phyloP scores from a whole-genome alignment of 2,797 vertebrate genomes.

The Apogon talboti region DNA sequence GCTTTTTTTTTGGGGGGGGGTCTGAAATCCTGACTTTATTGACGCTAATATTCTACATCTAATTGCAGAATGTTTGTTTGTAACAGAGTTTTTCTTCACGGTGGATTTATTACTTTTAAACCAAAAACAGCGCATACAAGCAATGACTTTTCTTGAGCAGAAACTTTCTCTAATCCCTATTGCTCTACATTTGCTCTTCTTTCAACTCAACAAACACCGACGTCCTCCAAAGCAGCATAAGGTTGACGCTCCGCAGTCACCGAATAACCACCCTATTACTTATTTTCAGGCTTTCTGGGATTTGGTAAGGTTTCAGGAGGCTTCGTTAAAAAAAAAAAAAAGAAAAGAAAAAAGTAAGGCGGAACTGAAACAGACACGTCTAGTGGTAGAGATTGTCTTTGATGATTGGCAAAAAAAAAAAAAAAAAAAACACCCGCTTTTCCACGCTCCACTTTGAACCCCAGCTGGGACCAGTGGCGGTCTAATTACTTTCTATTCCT shows the following conservation, averaged over 20 bases:
- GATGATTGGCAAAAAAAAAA: slow-evolving; percentile 58
- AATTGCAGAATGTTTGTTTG: no score
- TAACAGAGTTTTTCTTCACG: no score
- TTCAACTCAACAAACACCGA: slow-evolving; percentile 14
- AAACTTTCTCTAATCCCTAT: slow-evolving; percentile 9
- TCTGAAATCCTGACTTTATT: no score
- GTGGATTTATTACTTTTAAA: no score
- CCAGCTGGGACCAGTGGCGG: slow-evolving; percentile 68
- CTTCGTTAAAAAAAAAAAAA: slow-evolving; percentile 55
- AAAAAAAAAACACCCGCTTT: slow-evolving; percentile 51
- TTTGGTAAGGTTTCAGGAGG: slow-evolving; percentile 35
- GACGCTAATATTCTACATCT: no score
- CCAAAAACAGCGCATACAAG: no score
- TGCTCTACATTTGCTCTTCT: slow-evolving; percentile 4
- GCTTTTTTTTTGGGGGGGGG: no score
- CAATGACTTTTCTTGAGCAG: not conserved
- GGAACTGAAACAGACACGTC: slow-evolving; percentile 46
- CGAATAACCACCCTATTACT: not conserved
- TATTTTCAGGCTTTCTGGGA: slow-evolving; percentile 26
- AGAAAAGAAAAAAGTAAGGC: slow-evolving; percentile 8
- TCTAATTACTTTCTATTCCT: slow-evolving; percentile 87
- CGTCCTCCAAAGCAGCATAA: not conserved
- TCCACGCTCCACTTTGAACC: slow-evolving; percentile 79
- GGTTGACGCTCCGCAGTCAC: slow-evolving; percentile 14
- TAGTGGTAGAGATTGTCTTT: slow-evolving; percentile 67